phyloP scores from a whole-genome alignment of 1,140 invertebrate genomes.

The Caenorhabditis inopinata region DNA sequence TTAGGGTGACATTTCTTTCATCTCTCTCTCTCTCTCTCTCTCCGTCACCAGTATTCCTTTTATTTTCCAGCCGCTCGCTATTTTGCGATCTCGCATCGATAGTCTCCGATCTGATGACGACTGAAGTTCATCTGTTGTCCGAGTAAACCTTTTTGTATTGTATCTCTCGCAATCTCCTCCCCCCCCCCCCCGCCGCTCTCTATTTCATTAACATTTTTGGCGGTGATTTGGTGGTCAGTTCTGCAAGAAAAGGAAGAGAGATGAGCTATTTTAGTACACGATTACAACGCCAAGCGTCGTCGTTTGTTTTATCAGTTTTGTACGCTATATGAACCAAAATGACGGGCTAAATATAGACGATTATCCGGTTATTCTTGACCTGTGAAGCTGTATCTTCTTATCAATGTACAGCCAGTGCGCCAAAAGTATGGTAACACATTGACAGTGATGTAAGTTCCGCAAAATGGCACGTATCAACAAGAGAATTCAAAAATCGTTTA shows the following conservation, averaged over 20 bases:
- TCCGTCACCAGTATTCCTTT: neutral
- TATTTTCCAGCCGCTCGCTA: neutral
- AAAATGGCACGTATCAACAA: no score
- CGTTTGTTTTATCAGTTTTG: neutral
- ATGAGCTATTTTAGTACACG: neutral
- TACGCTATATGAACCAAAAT: neutral
- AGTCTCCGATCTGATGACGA: constrained; percentile 31
- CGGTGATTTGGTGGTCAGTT: neutral
- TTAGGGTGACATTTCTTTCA: neutral
- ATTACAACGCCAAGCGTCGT: neutral
- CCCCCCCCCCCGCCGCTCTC: neutral
- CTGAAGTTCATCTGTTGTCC: constrained; percentile 30
- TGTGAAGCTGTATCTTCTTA: neutral
- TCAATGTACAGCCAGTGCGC: no score
- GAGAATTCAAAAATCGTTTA: no score
- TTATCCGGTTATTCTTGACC: neutral
- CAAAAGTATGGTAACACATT: no score
- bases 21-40: neutral
- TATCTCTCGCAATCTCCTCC: neutral
- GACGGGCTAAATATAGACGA: constrained; percentile 11
- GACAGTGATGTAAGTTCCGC: no score
- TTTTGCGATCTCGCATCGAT: constrained; percentile 17
- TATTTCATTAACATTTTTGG: neutral
- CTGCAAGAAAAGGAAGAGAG: neutral
- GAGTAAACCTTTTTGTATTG: neutral